phyloP scores from a whole-genome alignment of 2,888 invertebrate species.

The Scaptomyza polygonia region DNA sequence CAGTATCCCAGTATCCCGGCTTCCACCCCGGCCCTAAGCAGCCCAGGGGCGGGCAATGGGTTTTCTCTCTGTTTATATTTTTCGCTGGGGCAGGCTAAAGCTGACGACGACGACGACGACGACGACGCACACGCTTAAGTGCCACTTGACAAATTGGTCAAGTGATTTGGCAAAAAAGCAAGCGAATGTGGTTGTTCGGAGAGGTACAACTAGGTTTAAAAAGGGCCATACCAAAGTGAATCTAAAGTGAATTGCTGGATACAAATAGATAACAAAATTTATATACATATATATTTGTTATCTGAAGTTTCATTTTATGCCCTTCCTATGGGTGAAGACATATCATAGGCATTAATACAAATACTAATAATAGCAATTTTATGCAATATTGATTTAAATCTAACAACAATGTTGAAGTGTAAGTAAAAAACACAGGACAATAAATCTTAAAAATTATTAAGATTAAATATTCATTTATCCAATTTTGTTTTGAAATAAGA shows the following conservation, averaged over 20 bases:
- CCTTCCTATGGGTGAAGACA: no score
- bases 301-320: neutral
- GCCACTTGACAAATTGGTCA: constrained; percentile 84
- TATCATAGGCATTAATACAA: no score
- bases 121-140: constrained; percentile 71
- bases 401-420: no score
- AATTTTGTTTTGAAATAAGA: no score
- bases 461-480: no score
- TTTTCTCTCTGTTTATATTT: neutral
- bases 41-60: constrained; percentile 6
- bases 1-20: constrained; percentile 5
- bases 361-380: no score
- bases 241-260: constrained; percentile 3
- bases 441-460: no score
- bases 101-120: constrained; percentile 53
- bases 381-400: no score
- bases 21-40: constrained; percentile 48
- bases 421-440: no score
- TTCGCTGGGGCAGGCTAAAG: constrained; percentile 2
- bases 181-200: constrained; percentile 6
- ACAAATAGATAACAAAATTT: constrained; percentile 4
- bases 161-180: constrained; percentile 82
- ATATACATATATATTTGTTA: no score
- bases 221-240: constrained; percentile 37
- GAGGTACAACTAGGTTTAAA: constrained; percentile 18